Evolutionary conservation across 30 jellyfish, hydroid and myxozoan species (phyloP).

Genomic region (Aurelia aurita): DNA sequence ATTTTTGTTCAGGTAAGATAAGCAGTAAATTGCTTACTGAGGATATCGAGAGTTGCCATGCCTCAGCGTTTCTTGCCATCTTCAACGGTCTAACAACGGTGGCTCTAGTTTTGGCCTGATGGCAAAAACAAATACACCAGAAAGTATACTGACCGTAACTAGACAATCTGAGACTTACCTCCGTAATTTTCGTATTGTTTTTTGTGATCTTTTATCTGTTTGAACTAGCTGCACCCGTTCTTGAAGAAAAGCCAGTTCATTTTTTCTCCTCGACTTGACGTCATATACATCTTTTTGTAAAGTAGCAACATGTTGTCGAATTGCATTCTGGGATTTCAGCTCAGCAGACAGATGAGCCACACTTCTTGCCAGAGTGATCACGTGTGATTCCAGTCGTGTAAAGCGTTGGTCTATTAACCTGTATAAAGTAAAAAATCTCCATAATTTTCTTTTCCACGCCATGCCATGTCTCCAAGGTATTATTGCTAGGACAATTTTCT

Average conservation of each 20-base stretch:
- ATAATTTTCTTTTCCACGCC: not conserved
- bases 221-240: conserved; percentile 56
- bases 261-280: conserved; percentile 17
- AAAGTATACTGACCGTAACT: too few relatives aligned
- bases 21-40: too few relatives aligned
- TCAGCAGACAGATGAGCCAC: conserved; percentile 77
- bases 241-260: conserved; percentile 55
- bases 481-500: not conserved
- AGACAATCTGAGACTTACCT: conserved; percentile 4
- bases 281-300: conserved; percentile 57
- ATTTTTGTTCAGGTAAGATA: too few relatives aligned
- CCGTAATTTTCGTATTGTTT: conserved; percentile 51
- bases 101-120: too few relatives aligned
- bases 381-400: conserved; percentile 63
- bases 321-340: conserved; percentile 49
- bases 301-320: conserved; percentile 46
- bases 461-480: too few relatives aligned
- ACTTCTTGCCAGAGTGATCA: conserved; percentile 67
- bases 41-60: too few relatives aligned
- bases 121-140: too few relatives aligned
- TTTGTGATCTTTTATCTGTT: conserved; percentile 50
- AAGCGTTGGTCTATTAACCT: conserved; percentile 72
- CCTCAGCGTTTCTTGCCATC: too few relatives aligned
- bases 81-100: too few relatives aligned
- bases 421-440: not conserved